Evolutionary conservation across 1,140 invertebrate species (phyloP).

Genomic region (Cydia fagiglandana): DNA sequence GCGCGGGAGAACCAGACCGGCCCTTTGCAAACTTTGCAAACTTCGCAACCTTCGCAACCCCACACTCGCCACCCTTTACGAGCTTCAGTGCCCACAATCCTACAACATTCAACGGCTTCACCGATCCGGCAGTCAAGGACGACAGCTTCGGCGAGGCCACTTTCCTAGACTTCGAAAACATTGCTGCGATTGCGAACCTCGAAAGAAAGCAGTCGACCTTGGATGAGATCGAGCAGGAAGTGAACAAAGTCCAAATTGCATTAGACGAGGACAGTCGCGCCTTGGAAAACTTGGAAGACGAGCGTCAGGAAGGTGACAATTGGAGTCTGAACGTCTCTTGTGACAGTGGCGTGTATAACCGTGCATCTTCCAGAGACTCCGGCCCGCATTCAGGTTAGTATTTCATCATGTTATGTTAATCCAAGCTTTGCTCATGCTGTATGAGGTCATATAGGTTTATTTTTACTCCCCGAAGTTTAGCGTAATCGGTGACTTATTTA

Average conservation of each 20-base stretch:
- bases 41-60: slow-evolving; percentile 44
- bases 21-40: slow-evolving; percentile 58
- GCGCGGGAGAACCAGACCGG: slow-evolving; percentile 57
- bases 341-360: slow-evolving; percentile 80
- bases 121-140: slow-evolving; percentile 48
- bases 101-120: slow-evolving; percentile 18
- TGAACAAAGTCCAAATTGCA: slow-evolving; percentile 76
- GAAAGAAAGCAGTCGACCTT: slow-evolving; percentile 64
- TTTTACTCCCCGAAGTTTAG: slow-evolving; percentile 51
- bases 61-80: slow-evolving; percentile 58
- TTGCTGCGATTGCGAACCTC: slow-evolving; percentile 44
- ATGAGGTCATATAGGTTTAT: slow-evolving; percentile 42
- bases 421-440: slow-evolving; percentile 11
- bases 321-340: slow-evolving; percentile 78
- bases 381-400: slow-evolving; percentile 76
- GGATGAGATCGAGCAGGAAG: slow-evolving; percentile 75
- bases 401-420: slow-evolving; percentile 34
- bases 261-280: slow-evolving; percentile 75
- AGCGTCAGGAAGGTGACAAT: slow-evolving; percentile 71
- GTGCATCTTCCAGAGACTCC: slow-evolving; percentile 80
- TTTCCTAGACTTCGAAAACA: slow-evolving; percentile 72
- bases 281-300: slow-evolving; percentile 62
- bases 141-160: slow-evolving; percentile 70
- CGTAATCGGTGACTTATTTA: slow-evolving; percentile 66
- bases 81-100: slow-evolving; percentile 39